Evolutionary conservation across 2,888 invertebrate species (phyloP).

Genomic region (Trissolcus brochymenae): DNA sequence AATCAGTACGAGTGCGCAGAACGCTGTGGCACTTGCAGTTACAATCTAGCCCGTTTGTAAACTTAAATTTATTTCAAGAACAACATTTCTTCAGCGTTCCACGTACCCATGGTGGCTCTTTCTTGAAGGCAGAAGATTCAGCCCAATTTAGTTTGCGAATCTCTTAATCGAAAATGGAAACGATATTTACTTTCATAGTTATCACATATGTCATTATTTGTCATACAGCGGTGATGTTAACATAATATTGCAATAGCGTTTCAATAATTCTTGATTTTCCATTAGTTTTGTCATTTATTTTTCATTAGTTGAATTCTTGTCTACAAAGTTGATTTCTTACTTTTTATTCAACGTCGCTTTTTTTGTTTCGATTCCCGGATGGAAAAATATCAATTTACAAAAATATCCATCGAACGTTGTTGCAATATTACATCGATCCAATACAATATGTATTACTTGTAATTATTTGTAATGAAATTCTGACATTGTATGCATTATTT

Average conservation of each 20-base stretch:
- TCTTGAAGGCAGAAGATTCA: conserved; percentile 42
- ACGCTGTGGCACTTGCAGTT: conserved; percentile 22
- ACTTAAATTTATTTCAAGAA: conserved; percentile 15
- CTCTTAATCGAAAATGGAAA: conserved; percentile 34
- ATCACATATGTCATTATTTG: conserved; percentile 53
- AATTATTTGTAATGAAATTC: conserved; percentile 37
- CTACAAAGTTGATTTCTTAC: not conserved
- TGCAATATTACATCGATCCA: conserved; percentile 41
- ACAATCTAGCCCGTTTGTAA: conserved; percentile 2
- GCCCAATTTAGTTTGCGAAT: conserved; percentile 15
- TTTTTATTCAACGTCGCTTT: not conserved
- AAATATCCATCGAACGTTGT: conserved; percentile 4
- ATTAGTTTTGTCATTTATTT: not conserved
- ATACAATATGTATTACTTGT: conserved; percentile 41
- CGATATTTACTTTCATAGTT: conserved; percentile 47
- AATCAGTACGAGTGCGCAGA: conserved; percentile 28
- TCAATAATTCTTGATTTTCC: not conserved
- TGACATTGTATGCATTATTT: conserved; percentile 25
- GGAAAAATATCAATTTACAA: conserved; percentile 26
- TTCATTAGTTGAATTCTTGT: not conserved
- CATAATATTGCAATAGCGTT: conserved; percentile 40
- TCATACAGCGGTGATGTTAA: conserved; percentile 40
- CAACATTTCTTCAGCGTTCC: conserved; percentile 16
- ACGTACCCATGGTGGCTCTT: conserved; percentile 3
- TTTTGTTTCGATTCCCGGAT: not conserved